A percentile compares a stretch with the other conserved stretches of the same genome.
Evolutionary conservation across 2,888 invertebrate species (phyloP).

Genomic region (Notodonta dromedarius): DNA sequence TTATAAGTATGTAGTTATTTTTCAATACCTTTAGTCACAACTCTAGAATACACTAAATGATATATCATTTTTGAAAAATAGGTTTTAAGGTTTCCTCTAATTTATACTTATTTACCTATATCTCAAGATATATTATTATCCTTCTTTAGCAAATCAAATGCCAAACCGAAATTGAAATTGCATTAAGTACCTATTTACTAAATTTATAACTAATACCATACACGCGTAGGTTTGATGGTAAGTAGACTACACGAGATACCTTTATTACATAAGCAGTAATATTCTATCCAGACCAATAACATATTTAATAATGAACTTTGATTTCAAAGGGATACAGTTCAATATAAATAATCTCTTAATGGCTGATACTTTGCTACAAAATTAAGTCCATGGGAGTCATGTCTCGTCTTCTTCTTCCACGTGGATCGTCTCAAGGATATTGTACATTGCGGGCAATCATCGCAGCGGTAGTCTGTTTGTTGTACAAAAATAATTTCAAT

Average conservation of each 20-base stretch:
- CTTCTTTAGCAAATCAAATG: not conserved
- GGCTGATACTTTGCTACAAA: not conserved
- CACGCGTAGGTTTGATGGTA: constrained; percentile 1
- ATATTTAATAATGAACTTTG: not conserved
- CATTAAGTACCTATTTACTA: not conserved
- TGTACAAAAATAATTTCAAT: constrained; percentile 22
- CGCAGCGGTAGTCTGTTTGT: constrained; percentile 38
- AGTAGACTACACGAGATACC: not conserved
- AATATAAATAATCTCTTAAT: not conserved
- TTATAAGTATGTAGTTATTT: too few species aligned
- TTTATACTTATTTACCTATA: not conserved
- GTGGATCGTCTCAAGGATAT: constrained; percentile 47
- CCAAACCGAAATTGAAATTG: not conserved
- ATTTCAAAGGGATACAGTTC: not conserved
- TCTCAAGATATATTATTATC: not conserved
- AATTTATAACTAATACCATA: not conserved
- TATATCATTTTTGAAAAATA: too few species aligned
- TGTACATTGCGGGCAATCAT: constrained; percentile 28
- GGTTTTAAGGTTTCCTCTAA: too few species aligned
- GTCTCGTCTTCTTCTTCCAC: constrained; percentile 27
- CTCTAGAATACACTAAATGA: too few species aligned
- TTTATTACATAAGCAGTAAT: not conserved
- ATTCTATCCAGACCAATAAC: not conserved
- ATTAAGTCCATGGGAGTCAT: not conserved
- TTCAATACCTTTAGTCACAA: too few species aligned